These are phyloP conservation scores for Meloidogyne chitwoodi DNA, from an alignment of 1,140 invertebrate species.

Conservation along the genomic window DNA sequence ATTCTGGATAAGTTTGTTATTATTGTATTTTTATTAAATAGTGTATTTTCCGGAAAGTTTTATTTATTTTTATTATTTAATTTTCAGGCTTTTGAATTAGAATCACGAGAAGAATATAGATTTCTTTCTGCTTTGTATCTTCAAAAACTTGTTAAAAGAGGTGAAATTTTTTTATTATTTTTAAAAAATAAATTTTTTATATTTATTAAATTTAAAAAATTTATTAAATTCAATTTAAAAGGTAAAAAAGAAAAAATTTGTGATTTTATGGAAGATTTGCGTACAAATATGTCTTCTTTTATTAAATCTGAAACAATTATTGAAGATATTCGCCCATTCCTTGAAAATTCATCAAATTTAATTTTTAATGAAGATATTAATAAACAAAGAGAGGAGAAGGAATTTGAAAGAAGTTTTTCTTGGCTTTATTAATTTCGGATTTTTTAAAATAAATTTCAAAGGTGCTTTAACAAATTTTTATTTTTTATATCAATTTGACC, in stretches of 20 bases:
- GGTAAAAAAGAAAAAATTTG: background rate
- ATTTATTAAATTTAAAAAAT: background rate
- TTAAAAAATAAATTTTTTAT: too few species aligned
- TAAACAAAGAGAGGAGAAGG: background rate
- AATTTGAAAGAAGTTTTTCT: background rate
- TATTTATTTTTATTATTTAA: background rate
- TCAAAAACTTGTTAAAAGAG: background rate
- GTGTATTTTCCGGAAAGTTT: background rate
- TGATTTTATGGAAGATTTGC: background rate
- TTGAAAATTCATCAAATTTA: background rate
- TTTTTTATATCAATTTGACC: background rate
- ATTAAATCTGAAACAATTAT: background rate
- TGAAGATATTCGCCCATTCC: background rate
- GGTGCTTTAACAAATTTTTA: too few species aligned
- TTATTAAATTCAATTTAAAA: background rate
- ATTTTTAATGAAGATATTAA: background rate
- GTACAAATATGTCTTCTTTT: background rate
- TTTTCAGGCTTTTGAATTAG: constrained; percentile 11
- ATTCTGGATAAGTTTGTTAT: too few species aligned
- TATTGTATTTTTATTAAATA: background rate
- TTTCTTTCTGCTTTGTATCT: background rate
- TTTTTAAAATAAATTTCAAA: too few species aligned
- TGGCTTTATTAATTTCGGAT: background rate
- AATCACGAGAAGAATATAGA: constrained; percentile 7
- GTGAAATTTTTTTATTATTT: background rate